phyloP scores from a whole-genome alignment of 2,888 invertebrate species.

The Exocentrus adspersus region DNA sequence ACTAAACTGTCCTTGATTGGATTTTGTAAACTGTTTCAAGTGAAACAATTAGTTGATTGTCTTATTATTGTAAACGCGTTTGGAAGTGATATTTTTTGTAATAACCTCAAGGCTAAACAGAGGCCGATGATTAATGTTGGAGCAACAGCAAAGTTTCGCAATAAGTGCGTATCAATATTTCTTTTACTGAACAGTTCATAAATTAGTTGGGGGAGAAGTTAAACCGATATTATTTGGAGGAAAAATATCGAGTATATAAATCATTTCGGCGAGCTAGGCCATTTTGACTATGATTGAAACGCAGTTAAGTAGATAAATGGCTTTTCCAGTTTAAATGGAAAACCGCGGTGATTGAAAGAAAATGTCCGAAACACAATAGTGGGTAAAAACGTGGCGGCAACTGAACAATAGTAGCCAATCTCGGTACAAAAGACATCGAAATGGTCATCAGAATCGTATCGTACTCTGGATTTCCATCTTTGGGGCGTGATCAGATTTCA shows the following conservation, averaged over 20 bases:
- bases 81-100: neutral
- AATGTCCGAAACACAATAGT: constrained; percentile 47
- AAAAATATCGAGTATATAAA: constrained; percentile 29
- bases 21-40: too few relatives aligned
- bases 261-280: constrained; percentile 32
- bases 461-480: constrained; percentile 42
- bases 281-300: constrained; percentile 57
- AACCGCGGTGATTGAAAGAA: constrained; percentile 28
- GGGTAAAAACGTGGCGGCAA: constrained; percentile 46
- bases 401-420: constrained; percentile 48
- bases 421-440: constrained; percentile 21
- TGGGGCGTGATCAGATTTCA: constrained; percentile 50
- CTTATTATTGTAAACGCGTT: neutral
- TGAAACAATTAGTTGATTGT: too few relatives aligned
- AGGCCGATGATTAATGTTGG: constrained; percentile 10
- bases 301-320: constrained; percentile 58
- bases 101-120: neutral
- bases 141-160: constrained; percentile 19
- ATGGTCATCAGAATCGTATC: constrained; percentile 38
- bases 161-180: constrained; percentile 30
- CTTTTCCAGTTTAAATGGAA: constrained; percentile 42
- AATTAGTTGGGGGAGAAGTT: constrained; percentile 30
- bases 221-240: constrained; percentile 28
- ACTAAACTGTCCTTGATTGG: too few relatives aligned
- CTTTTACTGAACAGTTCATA: constrained; percentile 28